Evolutionary conservation across 2,888 invertebrate species (phyloP).

Genomic region (Drosophila kambysellisi): DNA sequence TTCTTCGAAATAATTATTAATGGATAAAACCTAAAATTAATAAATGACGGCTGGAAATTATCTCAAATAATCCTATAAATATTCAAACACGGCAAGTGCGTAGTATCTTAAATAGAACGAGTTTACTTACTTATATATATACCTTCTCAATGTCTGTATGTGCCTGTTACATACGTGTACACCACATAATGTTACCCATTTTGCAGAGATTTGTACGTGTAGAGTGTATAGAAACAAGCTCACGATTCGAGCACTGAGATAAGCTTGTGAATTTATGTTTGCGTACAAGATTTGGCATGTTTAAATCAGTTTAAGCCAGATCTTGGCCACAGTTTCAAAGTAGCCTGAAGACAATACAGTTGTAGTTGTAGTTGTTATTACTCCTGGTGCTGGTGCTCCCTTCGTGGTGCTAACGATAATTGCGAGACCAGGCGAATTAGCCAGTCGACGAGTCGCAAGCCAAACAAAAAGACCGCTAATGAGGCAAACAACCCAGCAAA

Average conservation of each 20-base stretch:
- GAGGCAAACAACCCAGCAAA: constrained; percentile 65
- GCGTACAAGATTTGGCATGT: constrained; percentile 61
- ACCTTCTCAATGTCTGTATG: neutral
- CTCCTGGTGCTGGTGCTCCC: constrained; percentile 27
- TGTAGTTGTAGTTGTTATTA: constrained; percentile 7
- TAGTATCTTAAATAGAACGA: neutral
- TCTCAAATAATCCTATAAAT: neutral
- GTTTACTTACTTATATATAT: neutral
- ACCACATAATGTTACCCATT: neutral
- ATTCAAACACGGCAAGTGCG: neutral
- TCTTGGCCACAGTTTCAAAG: constrained; percentile 33
- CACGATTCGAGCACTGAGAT: constrained; percentile 71
- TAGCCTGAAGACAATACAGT: constrained; percentile 21
- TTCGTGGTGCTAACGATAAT: constrained; percentile 58
- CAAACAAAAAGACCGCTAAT: constrained; percentile 61
- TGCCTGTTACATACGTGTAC: neutral
- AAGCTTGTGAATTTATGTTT: constrained; percentile 72
- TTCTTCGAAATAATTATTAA: neutral
- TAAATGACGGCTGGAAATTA: neutral
- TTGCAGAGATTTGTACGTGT: neutral
- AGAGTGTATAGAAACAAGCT: constrained; percentile 63
- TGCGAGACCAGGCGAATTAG: constrained; percentile 57
- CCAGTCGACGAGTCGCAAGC: constrained; percentile 11
- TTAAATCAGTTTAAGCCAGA: constrained; percentile 54
- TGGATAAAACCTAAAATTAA: neutral